A percentile compares a stretch with the other conserved stretches of the same genome.
These are phyloP conservation scores for Ictalurus furcatus DNA, from an alignment of 2,113 vertebrate species.

Conservation along the genomic window DNA sequence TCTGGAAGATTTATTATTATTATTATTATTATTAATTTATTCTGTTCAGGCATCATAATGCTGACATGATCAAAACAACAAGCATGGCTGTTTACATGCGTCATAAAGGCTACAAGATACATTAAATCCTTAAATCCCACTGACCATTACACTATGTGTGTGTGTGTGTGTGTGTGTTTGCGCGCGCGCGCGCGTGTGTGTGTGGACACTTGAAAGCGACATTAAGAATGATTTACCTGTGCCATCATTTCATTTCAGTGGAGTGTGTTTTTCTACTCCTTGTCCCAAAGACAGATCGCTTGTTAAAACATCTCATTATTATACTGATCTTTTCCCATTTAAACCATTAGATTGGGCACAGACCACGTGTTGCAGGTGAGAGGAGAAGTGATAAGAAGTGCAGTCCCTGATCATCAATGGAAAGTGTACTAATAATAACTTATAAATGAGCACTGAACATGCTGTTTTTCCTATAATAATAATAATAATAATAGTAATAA, in stretches of 20 bases:
- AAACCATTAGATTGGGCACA: not conserved
- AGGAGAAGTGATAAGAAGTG: not conserved
- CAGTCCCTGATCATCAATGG: not conserved
- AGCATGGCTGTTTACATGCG: not conserved
- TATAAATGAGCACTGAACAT: not conserved
- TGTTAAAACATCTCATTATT: not conserved
- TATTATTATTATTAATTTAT: not conserved
- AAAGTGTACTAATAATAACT: not conserved
- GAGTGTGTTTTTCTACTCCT: not conserved
- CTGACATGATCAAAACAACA: not conserved
- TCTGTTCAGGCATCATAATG: not conserved
- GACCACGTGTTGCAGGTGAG: slow-evolving; percentile 11
- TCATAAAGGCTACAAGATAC: not conserved
- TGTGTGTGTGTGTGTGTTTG: not conserved
- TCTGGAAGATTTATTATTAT: not conserved
- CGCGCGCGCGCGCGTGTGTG: not conserved
- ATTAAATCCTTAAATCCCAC: not conserved
- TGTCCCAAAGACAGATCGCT: not conserved
- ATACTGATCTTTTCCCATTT: not conserved
- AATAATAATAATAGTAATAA: too few relatives aligned
- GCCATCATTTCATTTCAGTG: not conserved
- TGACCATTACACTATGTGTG: not conserved
- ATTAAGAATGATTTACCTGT: not conserved
- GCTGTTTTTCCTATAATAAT: not conserved
- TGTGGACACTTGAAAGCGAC: not conserved